phyloP scores from a whole-genome alignment of 2,888 invertebrate genomes.

The Drosophila fulvimacula region DNA sequence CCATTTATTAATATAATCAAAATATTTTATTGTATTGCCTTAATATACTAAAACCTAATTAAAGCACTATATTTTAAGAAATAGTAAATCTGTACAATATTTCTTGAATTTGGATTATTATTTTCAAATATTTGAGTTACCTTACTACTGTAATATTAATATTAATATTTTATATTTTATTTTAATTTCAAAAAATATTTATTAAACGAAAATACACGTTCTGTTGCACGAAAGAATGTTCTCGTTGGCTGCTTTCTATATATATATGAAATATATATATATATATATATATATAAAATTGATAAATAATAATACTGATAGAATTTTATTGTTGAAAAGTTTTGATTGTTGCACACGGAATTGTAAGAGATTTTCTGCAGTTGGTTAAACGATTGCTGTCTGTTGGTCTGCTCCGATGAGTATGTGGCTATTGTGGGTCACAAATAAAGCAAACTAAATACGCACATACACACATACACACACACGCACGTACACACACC shows the following conservation, averaged over 20 bases:
- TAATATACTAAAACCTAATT: too few relatives aligned
- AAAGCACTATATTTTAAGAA: too few relatives aligned
- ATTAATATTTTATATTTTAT: too few relatives aligned
- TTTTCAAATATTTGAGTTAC: too few relatives aligned
- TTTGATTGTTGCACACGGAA: neutral
- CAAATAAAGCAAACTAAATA: constrained; percentile 31
- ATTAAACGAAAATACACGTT: too few relatives aligned
- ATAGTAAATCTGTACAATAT: too few relatives aligned
- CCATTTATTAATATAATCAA: neutral
- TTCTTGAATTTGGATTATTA: too few relatives aligned
- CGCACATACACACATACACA: neutral
- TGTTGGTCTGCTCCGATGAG: constrained; percentile 9
- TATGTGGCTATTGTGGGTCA: constrained; percentile 37
- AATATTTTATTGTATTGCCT: neutral
- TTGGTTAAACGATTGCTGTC: constrained; percentile 21
- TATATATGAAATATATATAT: too few relatives aligned
- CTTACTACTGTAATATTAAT: too few relatives aligned
- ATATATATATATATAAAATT: neutral
- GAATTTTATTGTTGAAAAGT: neutral
- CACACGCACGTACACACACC: neutral
- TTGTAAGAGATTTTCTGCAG: constrained; percentile 9
- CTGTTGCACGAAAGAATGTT: too few relatives aligned
- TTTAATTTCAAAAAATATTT: too few relatives aligned
- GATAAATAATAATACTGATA: neutral
- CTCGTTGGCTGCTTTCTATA: too few relatives aligned